A percentile compares a stretch with the other conserved stretches of the same genome.
Evolutionary conservation across 35 echinoderm and acorn worm species (phyloP).

Genomic region (Ophioderma brevispina): DNA sequence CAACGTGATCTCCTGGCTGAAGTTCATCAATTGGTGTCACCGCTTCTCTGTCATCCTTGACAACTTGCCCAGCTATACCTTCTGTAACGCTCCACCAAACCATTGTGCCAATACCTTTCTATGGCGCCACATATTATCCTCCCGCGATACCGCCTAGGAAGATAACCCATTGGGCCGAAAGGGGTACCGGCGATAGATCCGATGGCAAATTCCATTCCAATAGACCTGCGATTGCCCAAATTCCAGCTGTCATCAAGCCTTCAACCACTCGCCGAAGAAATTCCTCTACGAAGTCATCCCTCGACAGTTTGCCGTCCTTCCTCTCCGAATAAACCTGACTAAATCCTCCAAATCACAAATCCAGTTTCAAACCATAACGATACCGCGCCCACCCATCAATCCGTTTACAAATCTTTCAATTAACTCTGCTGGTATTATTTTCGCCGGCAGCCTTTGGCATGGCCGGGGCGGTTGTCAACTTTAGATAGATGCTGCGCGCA

Average conservation of each 20-base stretch:
- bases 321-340: not conserved
- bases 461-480: not conserved
- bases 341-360: not conserved
- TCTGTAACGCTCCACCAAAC: not conserved
- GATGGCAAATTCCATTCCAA: not conserved
- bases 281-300: not conserved
- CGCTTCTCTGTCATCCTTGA: not conserved
- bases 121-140: slow-evolving; percentile 1
- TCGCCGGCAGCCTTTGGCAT: not conserved
- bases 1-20: slow-evolving; percentile 30
- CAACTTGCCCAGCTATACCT: not conserved
- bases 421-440: not conserved
- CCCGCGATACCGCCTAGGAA: not conserved
- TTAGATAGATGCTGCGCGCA: not conserved
- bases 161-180: not conserved
- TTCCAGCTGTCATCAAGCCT: slow-evolving; percentile 4
- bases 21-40: slow-evolving; percentile 11
- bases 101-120: not conserved
- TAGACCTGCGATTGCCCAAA: not conserved
- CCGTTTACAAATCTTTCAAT: not conserved
- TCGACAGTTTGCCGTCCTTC: not conserved
- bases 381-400: not conserved
- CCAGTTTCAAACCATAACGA: not conserved
- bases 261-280: not conserved
- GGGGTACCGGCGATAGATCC: not conserved